Conservation (phyloP, 1,140 invertebrate species). For the Drosophila chauvacae region DNA sequence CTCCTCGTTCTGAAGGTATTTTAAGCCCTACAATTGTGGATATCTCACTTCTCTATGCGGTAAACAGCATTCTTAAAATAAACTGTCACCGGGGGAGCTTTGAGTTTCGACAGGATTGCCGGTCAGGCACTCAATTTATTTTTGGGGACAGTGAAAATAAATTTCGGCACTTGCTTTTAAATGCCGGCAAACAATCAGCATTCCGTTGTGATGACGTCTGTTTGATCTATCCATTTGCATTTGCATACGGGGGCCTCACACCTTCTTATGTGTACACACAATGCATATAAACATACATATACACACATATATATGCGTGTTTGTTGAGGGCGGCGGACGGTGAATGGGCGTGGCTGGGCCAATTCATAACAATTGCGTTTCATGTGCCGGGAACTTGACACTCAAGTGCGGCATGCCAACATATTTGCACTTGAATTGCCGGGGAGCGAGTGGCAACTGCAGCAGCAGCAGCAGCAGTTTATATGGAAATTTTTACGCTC, state of each 20-base stretch:
- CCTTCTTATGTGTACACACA: conserved; percentile 21
- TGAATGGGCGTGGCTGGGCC: conserved; percentile 32
- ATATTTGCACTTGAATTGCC: conserved; percentile 79
- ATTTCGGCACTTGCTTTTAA: conserved; percentile 61
- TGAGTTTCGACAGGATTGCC: conserved; percentile 1
- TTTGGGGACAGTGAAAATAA: conserved; percentile 40
- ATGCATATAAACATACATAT: neutral
- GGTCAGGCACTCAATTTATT: conserved; percentile 42
- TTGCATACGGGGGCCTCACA: conserved; percentile 40
- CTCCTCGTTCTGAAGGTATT: neutral
- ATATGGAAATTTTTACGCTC: conserved; percentile 74
- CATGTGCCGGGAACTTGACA: conserved; percentile 73
- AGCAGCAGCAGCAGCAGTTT: conserved; percentile 63
- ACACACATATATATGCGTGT: neutral
- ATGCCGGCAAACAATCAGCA: conserved; percentile 62
- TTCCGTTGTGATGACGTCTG: conserved; percentile 52
- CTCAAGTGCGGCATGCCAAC: conserved; percentile 77
- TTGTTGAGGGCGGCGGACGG: conserved; percentile 12
- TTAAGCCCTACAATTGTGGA: neutral
- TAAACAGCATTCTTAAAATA: conserved; percentile 29
- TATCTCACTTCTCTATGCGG: conserved; percentile 13
- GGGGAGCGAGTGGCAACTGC: conserved; percentile 36
- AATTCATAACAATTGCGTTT: conserved; percentile 81
- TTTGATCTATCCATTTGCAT: conserved; percentile 64
- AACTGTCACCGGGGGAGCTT: conserved; percentile 5